A percentile compares a stretch with the other conserved stretches of the same genome.
These are phyloP conservation scores for Zalophus californianus DNA, from an alignment of 2,797 vertebrate genomes.

Conservation along the genomic window DNA sequence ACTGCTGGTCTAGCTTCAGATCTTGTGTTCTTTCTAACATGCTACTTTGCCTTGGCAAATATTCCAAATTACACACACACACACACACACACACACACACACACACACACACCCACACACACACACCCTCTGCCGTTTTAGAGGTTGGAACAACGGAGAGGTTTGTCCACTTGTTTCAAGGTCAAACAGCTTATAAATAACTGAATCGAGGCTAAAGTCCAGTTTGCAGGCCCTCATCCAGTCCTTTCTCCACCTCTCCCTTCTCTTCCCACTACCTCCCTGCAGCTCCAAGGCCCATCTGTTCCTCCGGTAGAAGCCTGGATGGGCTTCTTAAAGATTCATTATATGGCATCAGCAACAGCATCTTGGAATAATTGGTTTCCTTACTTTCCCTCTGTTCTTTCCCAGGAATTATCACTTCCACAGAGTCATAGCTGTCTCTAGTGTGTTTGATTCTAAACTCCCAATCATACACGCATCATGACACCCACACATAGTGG, in stretches of 20 bases:
- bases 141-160: not conserved
- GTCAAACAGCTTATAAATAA: not conserved
- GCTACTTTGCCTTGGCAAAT: not conserved
- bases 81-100: not conserved
- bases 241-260: not conserved
- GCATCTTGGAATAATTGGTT: not conserved
- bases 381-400: not conserved
- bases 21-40: not conserved
- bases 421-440: not conserved
- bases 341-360: not conserved
- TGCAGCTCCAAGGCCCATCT: not conserved
- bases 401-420: not conserved
- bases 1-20: not conserved
- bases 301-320: not conserved
- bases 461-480: not conserved
- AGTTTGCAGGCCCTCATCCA: not conserved
- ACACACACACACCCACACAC: not conserved
- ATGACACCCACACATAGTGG: not conserved
- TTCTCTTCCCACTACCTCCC: not conserved
- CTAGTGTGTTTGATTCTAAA: not conserved
- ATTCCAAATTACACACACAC: not conserved
- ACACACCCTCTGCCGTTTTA: not conserved
- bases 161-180: not conserved
- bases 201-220: not conserved
- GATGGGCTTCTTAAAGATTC: not conserved